Percentiles rank a stretch among this genome's conserved stretches.
Evolutionary conservation across 2,888 invertebrate genomes (phyloP).

Genomic region (Molorchus minor): DNA sequence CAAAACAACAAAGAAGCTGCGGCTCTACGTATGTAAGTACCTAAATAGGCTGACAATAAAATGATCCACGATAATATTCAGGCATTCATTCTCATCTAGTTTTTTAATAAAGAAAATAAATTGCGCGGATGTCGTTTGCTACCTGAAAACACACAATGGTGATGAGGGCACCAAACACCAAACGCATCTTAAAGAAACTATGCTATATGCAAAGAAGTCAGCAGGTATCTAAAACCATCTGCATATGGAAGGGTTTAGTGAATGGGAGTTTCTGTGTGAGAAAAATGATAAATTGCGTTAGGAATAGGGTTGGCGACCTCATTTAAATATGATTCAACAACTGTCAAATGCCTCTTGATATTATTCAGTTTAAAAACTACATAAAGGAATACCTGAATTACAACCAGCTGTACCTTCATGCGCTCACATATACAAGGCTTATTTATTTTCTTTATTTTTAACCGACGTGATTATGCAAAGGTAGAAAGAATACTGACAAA

Average conservation of each 20-base stretch:
- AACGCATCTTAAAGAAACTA: slow-evolving; percentile 35
- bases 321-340: slow-evolving; percentile 62
- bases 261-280: slow-evolving; percentile 52
- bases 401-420: slow-evolving; percentile 37
- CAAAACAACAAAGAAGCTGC: too few relatives aligned
- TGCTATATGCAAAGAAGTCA: slow-evolving; percentile 60
- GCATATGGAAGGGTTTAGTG: slow-evolving; percentile 44
- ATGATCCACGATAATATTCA: too few relatives aligned
- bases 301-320: slow-evolving; percentile 52
- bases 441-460: too few relatives aligned
- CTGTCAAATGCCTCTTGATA: slow-evolving; percentile 60
- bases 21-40: too few relatives aligned
- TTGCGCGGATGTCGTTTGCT: slow-evolving; percentile 20
- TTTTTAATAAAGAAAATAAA: slow-evolving; percentile 35
- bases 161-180: slow-evolving; percentile 35
- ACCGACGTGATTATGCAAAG: too few relatives aligned
- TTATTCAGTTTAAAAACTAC: slow-evolving; percentile 57
- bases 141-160: slow-evolving; percentile 34
- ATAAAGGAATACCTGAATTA: slow-evolving; percentile 35
- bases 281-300: slow-evolving; percentile 57
- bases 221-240: slow-evolving; percentile 60
- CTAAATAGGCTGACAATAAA: too few relatives aligned
- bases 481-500: too few relatives aligned
- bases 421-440: too few relatives aligned
- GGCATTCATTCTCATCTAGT: slow-evolving; percentile 34